A percentile compares a stretch with the other conserved stretches of the same genome.
Conservation (phyloP, 2,113 vertebrate species). For the Xiphorhynchus elegans region DNA sequence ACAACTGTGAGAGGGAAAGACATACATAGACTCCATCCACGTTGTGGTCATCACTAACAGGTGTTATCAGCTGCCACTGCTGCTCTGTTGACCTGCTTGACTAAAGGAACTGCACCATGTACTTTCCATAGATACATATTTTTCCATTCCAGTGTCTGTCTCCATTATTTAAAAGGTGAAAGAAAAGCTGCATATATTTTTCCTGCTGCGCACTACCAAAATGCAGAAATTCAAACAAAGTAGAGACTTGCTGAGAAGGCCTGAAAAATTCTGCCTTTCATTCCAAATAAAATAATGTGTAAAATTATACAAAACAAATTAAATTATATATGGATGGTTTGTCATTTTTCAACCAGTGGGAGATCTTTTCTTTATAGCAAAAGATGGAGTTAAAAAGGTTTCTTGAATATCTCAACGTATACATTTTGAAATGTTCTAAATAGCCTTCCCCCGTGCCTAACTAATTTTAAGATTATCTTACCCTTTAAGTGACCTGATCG, state of each 20-base stretch:
- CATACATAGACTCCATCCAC: fast-evolving
- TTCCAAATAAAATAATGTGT: constrained; percentile 10
- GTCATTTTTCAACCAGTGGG: constrained; percentile 13
- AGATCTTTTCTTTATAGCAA: not conserved
- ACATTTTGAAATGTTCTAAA: constrained; percentile 46
- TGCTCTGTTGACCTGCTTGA: not conserved
- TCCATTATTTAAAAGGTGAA: not conserved
- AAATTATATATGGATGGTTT: constrained; percentile 26
- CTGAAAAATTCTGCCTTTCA: not conserved
- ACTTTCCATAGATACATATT: not conserved
- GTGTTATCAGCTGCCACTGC: not conserved
- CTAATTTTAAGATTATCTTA: constrained; percentile 41
- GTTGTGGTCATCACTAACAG: not conserved
- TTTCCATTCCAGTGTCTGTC: not conserved
- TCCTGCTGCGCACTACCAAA: constrained; percentile 14
- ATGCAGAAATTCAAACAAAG: constrained; percentile 11
- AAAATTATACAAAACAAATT: constrained; percentile 29
- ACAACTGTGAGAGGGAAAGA: not conserved
- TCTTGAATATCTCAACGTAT: not conserved
- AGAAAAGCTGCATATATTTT: not conserved
- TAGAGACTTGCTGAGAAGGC: not conserved
- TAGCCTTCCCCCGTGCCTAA: not conserved
- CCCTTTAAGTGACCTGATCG: constrained; percentile 27
- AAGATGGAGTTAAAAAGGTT: not conserved
- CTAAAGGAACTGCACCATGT: not conserved